phyloP scores from a whole-genome alignment of 1,140 invertebrate genomes.

The Hydropsyche tenuis region DNA sequence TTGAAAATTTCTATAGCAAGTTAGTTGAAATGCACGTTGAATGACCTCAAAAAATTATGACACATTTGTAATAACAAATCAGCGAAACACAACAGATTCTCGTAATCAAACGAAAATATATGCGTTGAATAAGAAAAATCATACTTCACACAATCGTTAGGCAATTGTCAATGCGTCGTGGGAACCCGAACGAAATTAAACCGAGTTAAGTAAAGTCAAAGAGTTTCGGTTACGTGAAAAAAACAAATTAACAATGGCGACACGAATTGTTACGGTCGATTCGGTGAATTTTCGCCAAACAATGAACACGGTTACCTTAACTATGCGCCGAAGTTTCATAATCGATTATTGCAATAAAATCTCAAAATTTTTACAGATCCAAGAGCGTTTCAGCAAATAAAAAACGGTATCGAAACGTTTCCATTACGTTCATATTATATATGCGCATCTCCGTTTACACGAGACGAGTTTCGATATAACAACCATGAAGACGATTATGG shows the following conservation, averaged over 20 bases:
- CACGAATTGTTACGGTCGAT: conserved; percentile 7
- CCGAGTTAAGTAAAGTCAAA: background rate
- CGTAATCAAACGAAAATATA: too few species aligned
- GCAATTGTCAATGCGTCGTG: conserved; percentile 15
- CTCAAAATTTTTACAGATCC: too few species aligned
- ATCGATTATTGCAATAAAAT: too few species aligned
- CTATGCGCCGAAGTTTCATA: too few species aligned
- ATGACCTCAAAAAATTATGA: too few species aligned
- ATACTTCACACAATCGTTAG: conserved; percentile 5
- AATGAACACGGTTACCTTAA: background rate
- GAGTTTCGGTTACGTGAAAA: background rate
- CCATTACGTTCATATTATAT: background rate
- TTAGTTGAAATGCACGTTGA: too few species aligned
- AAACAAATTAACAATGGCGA: conserved; percentile 17
- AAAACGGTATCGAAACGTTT: background rate
- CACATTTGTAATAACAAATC: too few species aligned
- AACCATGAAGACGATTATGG: too few species aligned
- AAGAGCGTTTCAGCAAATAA: background rate
- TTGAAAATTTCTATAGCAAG: too few species aligned
- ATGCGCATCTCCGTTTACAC: too few species aligned
- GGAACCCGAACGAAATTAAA: background rate
- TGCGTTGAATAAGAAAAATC: conserved; percentile 3
- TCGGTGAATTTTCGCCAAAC: conserved; percentile 1
- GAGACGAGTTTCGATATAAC: background rate
- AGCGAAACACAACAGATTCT: too few species aligned